Evolutionary conservation across 2,113 vertebrate genomes (phyloP).

Genomic region (Gambusia affinis): DNA sequence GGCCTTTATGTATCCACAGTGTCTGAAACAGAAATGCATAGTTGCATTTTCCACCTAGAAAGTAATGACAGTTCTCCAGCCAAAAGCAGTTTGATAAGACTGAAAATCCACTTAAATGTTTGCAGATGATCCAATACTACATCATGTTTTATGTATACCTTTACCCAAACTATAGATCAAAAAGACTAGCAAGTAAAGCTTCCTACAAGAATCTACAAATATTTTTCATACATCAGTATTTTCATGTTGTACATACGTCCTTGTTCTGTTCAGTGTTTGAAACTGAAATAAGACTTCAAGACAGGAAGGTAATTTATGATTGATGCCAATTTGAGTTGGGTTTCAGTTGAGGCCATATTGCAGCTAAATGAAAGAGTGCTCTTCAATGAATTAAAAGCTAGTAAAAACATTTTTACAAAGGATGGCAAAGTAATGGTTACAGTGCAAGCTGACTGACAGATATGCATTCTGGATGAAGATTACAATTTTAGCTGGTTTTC

Average conservation of each 20-base stretch:
- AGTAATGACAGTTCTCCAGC: not conserved
- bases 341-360: no score
- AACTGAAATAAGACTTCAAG: no score
- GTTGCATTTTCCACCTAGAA: not conserved
- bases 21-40: conserved; percentile 69
- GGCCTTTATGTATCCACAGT: conserved; percentile 87
- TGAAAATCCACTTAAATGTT: not conserved
- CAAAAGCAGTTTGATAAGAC: not conserved
- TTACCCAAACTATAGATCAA: not conserved
- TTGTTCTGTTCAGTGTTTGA: no score
- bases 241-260: no score
- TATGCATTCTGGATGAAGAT: not conserved
- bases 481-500: not conserved
- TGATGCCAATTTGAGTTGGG: no score
- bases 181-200: not conserved
- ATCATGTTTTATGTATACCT: not conserved
- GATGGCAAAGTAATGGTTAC: not conserved
- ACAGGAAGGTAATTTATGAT: no score
- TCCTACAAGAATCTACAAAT: not conserved
- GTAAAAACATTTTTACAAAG: not conserved
- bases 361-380: no score
- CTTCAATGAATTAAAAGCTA: not conserved
- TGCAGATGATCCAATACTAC: no score
- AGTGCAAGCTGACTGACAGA: not conserved
- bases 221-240: no score